Conservation (phyloP, 2,113 vertebrate genomes). For the Serinus canaria region DNA sequence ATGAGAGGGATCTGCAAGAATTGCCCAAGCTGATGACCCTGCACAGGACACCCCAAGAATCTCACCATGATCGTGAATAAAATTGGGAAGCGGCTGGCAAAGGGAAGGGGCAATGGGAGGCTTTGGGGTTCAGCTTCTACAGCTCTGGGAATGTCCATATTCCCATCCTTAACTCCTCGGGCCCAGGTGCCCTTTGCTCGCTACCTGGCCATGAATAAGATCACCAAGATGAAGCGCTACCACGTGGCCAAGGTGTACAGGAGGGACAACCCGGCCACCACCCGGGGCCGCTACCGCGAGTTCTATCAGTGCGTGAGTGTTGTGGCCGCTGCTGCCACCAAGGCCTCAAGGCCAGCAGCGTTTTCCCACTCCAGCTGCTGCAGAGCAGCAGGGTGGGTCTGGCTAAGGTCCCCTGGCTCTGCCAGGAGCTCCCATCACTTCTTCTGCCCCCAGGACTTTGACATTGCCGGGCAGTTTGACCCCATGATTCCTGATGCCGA, state of each 20-base stretch:
- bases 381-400: not conserved
- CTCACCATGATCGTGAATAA: not conserved
- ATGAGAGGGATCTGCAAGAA: not conserved
- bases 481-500: slow-evolving; percentile 96
- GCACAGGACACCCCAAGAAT: not conserved
- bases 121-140: not conserved
- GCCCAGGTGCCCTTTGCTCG: slow-evolving; percentile 94
- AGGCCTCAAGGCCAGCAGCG: accelerated
- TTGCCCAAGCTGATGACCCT: accelerated
- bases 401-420: not conserved
- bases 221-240: slow-evolving; percentile 95
- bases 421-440: not conserved
- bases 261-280: slow-evolving; percentile 94
- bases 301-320: slow-evolving; percentile 97
- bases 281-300: slow-evolving; percentile 89
- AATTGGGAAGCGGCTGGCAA: not conserved
- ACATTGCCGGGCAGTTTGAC: slow-evolving; percentile 93
- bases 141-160: accelerated
- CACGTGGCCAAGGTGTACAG: slow-evolving; percentile 97
- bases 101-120: accelerated
- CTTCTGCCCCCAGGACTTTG: slow-evolving; percentile 83
- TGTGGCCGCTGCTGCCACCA: accelerated
- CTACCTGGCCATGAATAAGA: slow-evolving; percentile 96
- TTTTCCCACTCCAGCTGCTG: not conserved
- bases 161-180: slow-evolving; percentile 69